Evolutionary conservation across 1,140 invertebrate genomes (phyloP), one percentile per base, ranked within the genome.

Genomic region (Idris sp.): DNA sequence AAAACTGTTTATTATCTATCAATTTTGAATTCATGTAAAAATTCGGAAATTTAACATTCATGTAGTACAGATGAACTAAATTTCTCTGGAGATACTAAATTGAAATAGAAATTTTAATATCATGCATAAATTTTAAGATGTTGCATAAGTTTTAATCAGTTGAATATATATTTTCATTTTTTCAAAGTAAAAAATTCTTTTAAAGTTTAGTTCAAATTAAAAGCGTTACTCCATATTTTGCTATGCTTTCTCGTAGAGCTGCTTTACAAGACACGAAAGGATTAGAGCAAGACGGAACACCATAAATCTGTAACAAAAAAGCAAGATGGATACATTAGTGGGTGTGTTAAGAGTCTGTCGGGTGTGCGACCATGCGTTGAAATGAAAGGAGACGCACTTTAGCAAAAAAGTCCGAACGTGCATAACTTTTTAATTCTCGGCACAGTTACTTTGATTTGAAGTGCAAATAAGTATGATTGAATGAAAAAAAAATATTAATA

Each of bases 341-440:
- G 62, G 72, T 67, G 72, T 74, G 72, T 68, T 74, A 40, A 41
- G 53, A 36, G 51, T 69, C 51, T 67, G 53, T 75, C 80, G 81
- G 73, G 76, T 83, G 82, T 80, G 84, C 83, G 83, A 81, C 81
- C 85, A 84, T 85, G 84, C 84, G 84, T 85, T 87, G 80, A 86
- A 87, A 87, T 84, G 84, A 86, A 85, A 87, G 84, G 84, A 86
- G 84, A 85, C 84, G 84, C 79, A 75, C 54, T 40, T 44, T 19
- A n/a, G 43, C 8, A 38, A 61, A 67, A 68, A 74, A 40, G 41
- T 15, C 28, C 6, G 16, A 62, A 48, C 40, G 62, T 43, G 49
- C 56, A 62, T 28, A 18, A 44, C 33, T 69, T 69, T 69, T 64
- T 59, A 38, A 49, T 64, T 51, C 40, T 26, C 10, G 26, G 13